These are phyloP conservation scores for Endotricha flammealis DNA, from an alignment of 2,888 invertebrate genomes.

Conservation along the genomic window DNA sequence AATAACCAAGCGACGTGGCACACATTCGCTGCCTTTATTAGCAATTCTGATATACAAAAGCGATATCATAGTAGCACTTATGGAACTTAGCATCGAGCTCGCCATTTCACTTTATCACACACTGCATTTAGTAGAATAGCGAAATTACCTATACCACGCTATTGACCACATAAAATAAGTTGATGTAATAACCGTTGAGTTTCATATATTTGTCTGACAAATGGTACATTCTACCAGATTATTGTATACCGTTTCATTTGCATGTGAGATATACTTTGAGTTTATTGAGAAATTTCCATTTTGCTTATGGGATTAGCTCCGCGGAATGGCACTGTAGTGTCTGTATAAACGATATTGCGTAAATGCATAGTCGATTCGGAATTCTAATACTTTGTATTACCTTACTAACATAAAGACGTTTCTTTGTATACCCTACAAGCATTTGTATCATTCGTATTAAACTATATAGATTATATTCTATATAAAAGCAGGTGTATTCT, in stretches of 20 bases:
- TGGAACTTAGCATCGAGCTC: slow-evolving; percentile 46
- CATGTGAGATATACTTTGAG: slow-evolving; percentile 32
- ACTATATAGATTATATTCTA: background rate
- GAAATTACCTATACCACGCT: slow-evolving; percentile 59
- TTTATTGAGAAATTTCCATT: slow-evolving; percentile 40
- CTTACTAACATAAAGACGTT: slow-evolving; percentile 5
- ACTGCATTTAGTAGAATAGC: slow-evolving; percentile 61
- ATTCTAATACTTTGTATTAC: slow-evolving; percentile 7
- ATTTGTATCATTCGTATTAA: slow-evolving; percentile 1
- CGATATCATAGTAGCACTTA: slow-evolving; percentile 66
- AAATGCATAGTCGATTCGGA: background rate
- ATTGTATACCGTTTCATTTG: slow-evolving; percentile 30
- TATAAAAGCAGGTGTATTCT: background rate
- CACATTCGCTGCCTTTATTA: slow-evolving; percentile 67
- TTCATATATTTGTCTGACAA: slow-evolving; percentile 47
- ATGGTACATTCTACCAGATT: slow-evolving; percentile 36
- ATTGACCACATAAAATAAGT: slow-evolving; percentile 40
- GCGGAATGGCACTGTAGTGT: slow-evolving; percentile 9
- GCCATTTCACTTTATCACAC: slow-evolving; percentile 65
- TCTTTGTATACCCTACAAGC: slow-evolving; percentile 4
- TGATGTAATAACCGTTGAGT: slow-evolving; percentile 42
- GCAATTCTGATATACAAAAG: slow-evolving; percentile 73
- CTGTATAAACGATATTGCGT: slow-evolving; percentile 9
- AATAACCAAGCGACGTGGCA: slow-evolving; percentile 48
- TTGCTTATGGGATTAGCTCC: slow-evolving; percentile 23